Base-by-base conservation (phyloP, 2,797 vertebrate genomes). In the Notamacropus eugenii region DNA sequence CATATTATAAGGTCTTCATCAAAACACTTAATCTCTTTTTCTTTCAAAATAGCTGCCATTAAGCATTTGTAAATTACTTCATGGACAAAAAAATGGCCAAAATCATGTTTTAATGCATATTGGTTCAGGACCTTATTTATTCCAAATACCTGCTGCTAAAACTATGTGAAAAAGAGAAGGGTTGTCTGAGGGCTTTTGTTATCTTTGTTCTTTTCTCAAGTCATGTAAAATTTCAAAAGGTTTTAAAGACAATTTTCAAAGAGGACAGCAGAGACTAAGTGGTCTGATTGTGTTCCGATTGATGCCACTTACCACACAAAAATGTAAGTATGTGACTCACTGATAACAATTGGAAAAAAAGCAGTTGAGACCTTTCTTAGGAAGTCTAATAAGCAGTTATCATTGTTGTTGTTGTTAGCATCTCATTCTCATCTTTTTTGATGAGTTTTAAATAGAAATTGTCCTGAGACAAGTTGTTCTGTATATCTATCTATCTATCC, bases 101-200 rank as follows among this genome's bases (percentile, higher is more conserved):
- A 96, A 28, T 90, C 94, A 97, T 58, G 55, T 97, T 97, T 98
- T 96, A 96, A 97, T 97, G 93, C 97, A 96, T 94, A 91, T 46
- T 94, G 28, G 54, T 94, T 96, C 54, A 97, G 96, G 96, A 96
- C 28, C 29, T 55, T 97, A 96, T 94, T 95, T 82, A 94, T 94
- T 96, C 94, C 93, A 96, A 97, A 95, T 31, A 90, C 92, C 14
- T 91, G 34, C 52, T 93, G 91, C 55, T 95, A 91, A 90, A 94
- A 90, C 92, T 95, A 91, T 92, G 34, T 67, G 92, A 96, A 95
- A 55, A 96, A 82, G 74, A 82, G 74, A 46, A 16, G 24, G 93
- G 5, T 27, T 92, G 31, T 82, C 82, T 94, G 28, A 2, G 9
- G 22, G 46, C 74, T 94, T 92, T 90, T 92, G 22, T 74, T n/a